Conservation (phyloP, 2,797 vertebrate species). For the Acanthis flammea region DNA sequence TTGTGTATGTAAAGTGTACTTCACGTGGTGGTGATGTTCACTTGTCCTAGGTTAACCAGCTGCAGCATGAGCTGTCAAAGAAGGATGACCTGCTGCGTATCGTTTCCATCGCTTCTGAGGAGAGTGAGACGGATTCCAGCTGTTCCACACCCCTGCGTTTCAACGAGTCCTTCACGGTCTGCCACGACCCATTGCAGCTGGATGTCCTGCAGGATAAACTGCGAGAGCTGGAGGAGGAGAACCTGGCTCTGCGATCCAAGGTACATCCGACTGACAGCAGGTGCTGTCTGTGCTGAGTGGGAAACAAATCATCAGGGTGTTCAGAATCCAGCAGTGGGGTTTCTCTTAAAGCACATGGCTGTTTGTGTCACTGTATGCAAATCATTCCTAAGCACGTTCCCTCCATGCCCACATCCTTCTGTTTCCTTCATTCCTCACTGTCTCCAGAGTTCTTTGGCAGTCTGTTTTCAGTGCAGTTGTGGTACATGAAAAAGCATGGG, state of each 20-base stretch:
- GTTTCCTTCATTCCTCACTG: not conserved
- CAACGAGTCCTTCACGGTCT: conserved; percentile 70
- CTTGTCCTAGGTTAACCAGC: conserved; percentile 86
- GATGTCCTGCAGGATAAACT: conserved; percentile 90
- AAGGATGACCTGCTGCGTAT: conserved; percentile 94
- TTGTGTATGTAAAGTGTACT: not conserved
- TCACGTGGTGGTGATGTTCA: not conserved
- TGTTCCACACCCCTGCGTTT: conserved; percentile 86
- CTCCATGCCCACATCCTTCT: not conserved
- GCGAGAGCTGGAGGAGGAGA: conserved; percentile 93
- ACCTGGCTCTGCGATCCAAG: conserved; percentile 88
- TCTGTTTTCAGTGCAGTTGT: not conserved
- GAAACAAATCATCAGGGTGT: not conserved
- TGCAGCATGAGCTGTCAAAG: conserved; percentile 93
- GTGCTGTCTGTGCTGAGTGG: not conserved
- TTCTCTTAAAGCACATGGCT: not conserved
- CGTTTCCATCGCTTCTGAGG: conserved; percentile 92
- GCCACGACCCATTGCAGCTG: conserved; percentile 84
- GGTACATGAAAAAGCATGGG: not conserved
- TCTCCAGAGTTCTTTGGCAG: not conserved
- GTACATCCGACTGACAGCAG: not conserved
- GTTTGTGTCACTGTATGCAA: not conserved
- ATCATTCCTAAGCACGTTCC: not conserved
- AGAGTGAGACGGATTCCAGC: conserved; percentile 92
- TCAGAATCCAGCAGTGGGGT: not conserved